Conservation (phyloP, 2,113 vertebrate genomes). For the Myocastor coypus region DNA sequence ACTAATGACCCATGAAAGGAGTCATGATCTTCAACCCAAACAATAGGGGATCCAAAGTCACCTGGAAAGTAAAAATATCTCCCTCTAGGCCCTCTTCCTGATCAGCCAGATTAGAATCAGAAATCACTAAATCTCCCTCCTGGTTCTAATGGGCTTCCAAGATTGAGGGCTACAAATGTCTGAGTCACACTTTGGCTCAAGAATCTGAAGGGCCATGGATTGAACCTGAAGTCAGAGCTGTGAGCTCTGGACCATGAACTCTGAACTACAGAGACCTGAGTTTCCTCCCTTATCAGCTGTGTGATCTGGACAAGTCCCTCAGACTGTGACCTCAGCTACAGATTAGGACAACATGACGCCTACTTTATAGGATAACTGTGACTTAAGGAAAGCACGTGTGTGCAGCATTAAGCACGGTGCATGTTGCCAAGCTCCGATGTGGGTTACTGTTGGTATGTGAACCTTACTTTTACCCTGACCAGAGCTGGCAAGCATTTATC, state of each 20-base stretch:
- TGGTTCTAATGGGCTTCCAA: neutral
- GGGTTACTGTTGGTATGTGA: neutral
- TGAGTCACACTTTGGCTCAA: neutral
- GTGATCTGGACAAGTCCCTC: neutral
- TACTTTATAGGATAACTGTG: neutral
- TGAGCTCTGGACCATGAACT: neutral
- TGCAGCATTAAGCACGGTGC: neutral
- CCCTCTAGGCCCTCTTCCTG: neutral
- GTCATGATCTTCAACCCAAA: neutral
- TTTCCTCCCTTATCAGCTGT: neutral
- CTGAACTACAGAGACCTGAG: neutral
- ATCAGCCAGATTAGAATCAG: neutral
- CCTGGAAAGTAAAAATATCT: neutral
- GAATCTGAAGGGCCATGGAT: neutral
- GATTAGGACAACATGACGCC: neutral
- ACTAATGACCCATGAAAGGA: neutral
- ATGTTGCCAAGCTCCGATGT: neutral
- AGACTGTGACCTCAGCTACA: neutral
- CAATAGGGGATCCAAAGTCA: neutral
- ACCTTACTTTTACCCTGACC: neutral
- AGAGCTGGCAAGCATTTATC: neutral
- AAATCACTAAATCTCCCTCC: neutral
- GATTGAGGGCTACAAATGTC: conserved; percentile 9
- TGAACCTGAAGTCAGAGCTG: neutral
- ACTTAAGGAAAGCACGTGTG: neutral